phyloP scores from a whole-genome alignment of 2,888 invertebrate genomes.

The Aphodius granarius region DNA sequence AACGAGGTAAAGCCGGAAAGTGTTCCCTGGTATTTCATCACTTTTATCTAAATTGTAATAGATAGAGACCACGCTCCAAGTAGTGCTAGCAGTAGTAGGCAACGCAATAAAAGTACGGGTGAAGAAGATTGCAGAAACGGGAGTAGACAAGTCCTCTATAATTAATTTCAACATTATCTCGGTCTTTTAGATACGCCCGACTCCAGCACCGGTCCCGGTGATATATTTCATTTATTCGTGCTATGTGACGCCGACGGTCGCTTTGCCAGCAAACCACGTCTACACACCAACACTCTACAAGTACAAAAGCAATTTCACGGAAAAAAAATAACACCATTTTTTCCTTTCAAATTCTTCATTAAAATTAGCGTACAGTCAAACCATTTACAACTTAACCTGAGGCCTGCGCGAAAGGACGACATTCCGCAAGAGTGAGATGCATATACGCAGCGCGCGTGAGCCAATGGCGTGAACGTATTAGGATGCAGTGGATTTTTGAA shows the following conservation, averaged over 20 bases:
- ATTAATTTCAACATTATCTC: slow-evolving; percentile 34
- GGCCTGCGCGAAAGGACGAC: too few relatives aligned
- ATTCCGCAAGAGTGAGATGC: too few relatives aligned
- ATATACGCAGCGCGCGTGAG: too few relatives aligned
- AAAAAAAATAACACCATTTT: not conserved
- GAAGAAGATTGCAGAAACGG: slow-evolving; percentile 15
- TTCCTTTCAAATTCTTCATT: too few relatives aligned
- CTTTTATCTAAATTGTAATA: slow-evolving; percentile 23
- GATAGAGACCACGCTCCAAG: slow-evolving; percentile 7
- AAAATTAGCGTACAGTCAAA: too few relatives aligned
- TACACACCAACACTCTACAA: not conserved
- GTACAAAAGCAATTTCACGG: not conserved
- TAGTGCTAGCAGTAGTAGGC: slow-evolving; percentile 8
- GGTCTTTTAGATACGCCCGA: slow-evolving; percentile 25
- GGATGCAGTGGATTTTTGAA: too few relatives aligned
- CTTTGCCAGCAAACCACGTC: not conserved
- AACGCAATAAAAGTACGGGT: slow-evolving; percentile 15
- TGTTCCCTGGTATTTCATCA: slow-evolving; percentile 15
- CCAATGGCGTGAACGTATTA: too few relatives aligned
- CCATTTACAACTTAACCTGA: too few relatives aligned
- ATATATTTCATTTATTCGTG: slow-evolving; percentile 36
- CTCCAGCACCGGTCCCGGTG: slow-evolving; percentile 26
- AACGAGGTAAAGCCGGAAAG: not conserved
- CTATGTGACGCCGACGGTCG: slow-evolving; percentile 24
- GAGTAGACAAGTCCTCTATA: slow-evolving; percentile 27